Conservation (phyloP, 1,140 invertebrate species). For the Helicorthomorpha holstii region DNA sequence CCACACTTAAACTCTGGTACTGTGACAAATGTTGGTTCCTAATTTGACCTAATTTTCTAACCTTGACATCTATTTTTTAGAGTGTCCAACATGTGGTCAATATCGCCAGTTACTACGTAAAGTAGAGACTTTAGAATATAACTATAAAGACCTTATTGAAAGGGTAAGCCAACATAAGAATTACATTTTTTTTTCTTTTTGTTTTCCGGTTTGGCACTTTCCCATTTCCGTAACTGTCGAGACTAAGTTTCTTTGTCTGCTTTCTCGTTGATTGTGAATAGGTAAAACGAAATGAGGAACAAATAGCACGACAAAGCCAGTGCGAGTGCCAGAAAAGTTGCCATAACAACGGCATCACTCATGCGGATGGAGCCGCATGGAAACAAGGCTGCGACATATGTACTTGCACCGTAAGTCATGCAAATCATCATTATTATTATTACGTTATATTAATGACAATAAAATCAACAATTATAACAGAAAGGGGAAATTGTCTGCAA, state of each 20-base stretch:
- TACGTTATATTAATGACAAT: no score
- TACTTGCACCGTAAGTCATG: conserved; percentile 49
- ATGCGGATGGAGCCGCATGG: conserved; percentile 65
- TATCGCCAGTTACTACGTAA: conserved; percentile 62
- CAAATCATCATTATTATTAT: no score
- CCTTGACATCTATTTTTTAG: conserved; percentile 20
- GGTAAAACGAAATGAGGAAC: conserved; percentile 55
- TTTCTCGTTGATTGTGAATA: conserved; percentile 32
- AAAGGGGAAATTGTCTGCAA: conserved; percentile 63
- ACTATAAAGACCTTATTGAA: conserved; percentile 44
- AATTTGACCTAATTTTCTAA: neutral
- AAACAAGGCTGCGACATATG: conserved; percentile 60
- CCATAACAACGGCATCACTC: conserved; percentile 53
- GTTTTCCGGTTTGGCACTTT: neutral
- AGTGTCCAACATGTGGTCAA: conserved; percentile 77
- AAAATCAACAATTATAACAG: conserved; percentile 28
- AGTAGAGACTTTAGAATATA: conserved; percentile 42
- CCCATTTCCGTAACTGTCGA: neutral
- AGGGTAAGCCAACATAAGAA: conserved; percentile 34
- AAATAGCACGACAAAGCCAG: conserved; percentile 56
- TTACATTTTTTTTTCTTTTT: neutral
- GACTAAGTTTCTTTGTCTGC: no score
- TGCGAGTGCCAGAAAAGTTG: conserved; percentile 82
- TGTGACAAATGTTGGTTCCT: neutral
- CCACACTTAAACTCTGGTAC: conserved; percentile 52